Base-by-base conservation (phyloP, 1,140 invertebrate species). In the Polyergus mexicanus region DNA sequence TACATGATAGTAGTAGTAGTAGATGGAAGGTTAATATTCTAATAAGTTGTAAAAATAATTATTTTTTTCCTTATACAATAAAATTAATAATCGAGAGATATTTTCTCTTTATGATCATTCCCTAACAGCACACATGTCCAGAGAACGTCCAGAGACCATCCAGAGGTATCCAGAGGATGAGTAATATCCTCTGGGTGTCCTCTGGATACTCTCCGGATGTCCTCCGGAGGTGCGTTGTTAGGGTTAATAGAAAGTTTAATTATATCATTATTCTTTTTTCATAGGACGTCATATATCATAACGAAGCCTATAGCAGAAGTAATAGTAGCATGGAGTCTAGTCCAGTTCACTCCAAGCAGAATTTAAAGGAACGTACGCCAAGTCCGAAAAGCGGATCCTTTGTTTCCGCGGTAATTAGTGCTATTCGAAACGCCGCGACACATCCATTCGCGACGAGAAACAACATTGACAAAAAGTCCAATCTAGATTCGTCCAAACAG, bases 211-310 rank as follows among this genome's bases (percentile, higher is more conserved):
- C n/a, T n/a, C n/a, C n/a, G n/a, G n/a, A n/a, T n/a, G n/a, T n/a
- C n/a, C n/a, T n/a, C n/a, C n/a, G n/a, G n/a, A n/a, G n/a, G n/a
- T n/a, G n/a, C n/a, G n/a, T n/a, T n/a, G n/a, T n/a, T n/a, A n/a
- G n/a, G n/a, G n/a, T n/a, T 1, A 11, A 56, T 69, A 44, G 38
- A 63, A 25, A 41, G 3, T 47, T 65, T 41, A 81, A 81, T 28
- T 44, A 16, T n/a, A 58, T 58, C 11, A 2, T 58, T 72, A 72
- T 81, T 41, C 0, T 71, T 65, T 58, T 51, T 87, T 91, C 90
- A 62, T 19, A 97, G 96, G 97, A 97, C 90, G 96, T 97, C 62
- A 96, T 97, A 71, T 98, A 97, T 93, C 97, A 97, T 91, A 97
- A 97, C 81, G 97, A 97, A 91, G 97, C 96, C 0, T 97, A 96